Conservation (phyloP, 2,797 vertebrate species). For the Chlorospingus flavigularis region DNA sequence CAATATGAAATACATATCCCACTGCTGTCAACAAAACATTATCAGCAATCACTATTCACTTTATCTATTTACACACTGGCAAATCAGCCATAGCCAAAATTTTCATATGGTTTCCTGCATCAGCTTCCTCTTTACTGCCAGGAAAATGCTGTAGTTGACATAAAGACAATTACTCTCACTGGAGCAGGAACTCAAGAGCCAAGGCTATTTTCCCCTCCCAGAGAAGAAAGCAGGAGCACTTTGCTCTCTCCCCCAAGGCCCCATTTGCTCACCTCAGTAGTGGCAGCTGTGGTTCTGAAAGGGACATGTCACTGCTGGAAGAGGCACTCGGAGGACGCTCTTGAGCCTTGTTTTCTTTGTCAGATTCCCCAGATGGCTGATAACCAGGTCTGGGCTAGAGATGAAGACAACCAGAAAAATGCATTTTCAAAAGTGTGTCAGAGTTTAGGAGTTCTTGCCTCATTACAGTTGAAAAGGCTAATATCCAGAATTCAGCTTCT, state of each 20-base stretch:
- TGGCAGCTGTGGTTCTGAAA: constrained; percentile 81
- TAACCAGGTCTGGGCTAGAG: constrained; percentile 82
- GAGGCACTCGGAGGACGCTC: constrained; percentile 88
- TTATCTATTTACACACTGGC: not conserved
- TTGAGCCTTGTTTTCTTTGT: constrained; percentile 94
- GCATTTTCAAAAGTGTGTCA: not conserved
- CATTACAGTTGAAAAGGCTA: not conserved
- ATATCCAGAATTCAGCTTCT: not conserved
- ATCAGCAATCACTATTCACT: not conserved
- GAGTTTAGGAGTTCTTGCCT: not conserved
- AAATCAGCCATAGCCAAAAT: not conserved
- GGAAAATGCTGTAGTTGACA: accelerated
- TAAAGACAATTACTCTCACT: not conserved
- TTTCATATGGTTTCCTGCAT: not conserved
- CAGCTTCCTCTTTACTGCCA: not conserved
- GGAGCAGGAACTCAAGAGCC: not conserved
- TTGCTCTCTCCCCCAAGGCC: not conserved
- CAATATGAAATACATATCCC: not conserved
- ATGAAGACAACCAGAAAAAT: not conserved
- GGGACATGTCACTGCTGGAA: constrained; percentile 92
- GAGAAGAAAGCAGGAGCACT: not conserved
- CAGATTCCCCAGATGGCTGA: constrained; percentile 97
- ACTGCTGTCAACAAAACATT: not conserved
- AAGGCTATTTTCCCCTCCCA: not conserved
- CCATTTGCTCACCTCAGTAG: constrained; percentile 70